Percentiles rank a stretch among this genome's conserved stretches.
Evolutionary conservation across 1,140 invertebrate genomes (phyloP).

Genomic region (Pemphigus obesinymphae): DNA sequence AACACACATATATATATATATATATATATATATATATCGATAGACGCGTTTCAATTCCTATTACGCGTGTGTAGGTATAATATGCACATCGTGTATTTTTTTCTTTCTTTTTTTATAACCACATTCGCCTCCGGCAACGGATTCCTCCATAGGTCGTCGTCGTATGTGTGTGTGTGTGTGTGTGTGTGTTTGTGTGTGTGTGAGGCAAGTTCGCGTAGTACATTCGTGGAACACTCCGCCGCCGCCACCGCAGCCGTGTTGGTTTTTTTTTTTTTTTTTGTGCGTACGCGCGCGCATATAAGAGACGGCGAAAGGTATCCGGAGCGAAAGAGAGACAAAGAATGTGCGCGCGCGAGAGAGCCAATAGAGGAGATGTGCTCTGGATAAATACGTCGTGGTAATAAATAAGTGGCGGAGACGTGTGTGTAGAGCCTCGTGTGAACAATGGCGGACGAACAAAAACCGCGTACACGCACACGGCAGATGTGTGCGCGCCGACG

Average conservation of each 20-base stretch:
- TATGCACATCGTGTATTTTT: background rate
- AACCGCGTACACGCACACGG: too few species aligned
- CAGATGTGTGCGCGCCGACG: background rate
- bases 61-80: background rate
- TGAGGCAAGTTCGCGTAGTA: conserved; percentile 7
- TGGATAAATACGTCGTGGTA: conserved; percentile 10
- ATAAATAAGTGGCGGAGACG: conserved; percentile 16
- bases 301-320: background rate
- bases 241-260: too few species aligned
- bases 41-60: conserved; percentile 1
- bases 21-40: too few species aligned
- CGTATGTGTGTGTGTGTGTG: background rate
- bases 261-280: background rate
- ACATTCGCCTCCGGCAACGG: conserved; percentile 26
- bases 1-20: too few species aligned
- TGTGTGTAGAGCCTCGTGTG: background rate
- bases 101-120: background rate
- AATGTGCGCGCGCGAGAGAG: background rate
- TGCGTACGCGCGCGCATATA: background rate
- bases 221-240: background rate
- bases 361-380: conserved; percentile 1
- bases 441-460: conserved; percentile 15
- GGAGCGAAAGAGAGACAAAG: background rate
- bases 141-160: conserved; percentile 38
- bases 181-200: background rate